Evolutionary conservation across 2,113 vertebrate genomes (phyloP).

Genomic region (Toxotes chatareus): DNA sequence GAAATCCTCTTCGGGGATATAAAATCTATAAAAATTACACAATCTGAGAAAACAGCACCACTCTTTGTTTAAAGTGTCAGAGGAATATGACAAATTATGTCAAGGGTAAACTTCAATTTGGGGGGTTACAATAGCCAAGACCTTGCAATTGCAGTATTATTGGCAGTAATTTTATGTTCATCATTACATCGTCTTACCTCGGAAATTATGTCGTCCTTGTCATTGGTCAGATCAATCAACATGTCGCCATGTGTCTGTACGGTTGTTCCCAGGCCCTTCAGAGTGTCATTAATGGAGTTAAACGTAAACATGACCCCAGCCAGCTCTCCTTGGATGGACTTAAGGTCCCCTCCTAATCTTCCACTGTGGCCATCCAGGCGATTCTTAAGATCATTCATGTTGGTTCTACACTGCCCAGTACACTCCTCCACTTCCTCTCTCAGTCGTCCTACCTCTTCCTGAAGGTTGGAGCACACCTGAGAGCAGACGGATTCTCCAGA

Average conservation of each 20-base stretch:
- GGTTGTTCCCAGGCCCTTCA: slow-evolving; percentile 87
- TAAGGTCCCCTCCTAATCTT: slow-evolving; percentile 83
- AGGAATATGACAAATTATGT: background rate
- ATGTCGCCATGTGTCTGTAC: slow-evolving; percentile 86
- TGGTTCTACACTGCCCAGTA: slow-evolving; percentile 59
- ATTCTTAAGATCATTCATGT: slow-evolving; percentile 74
- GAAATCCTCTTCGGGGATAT: background rate
- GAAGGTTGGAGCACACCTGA: slow-evolving; percentile 85
- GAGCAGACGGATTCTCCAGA: slow-evolving; percentile 82
- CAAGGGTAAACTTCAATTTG: background rate
- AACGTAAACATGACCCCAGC: slow-evolving; percentile 84
- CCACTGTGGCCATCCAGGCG: slow-evolving; percentile 86
- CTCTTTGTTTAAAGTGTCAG: background rate
- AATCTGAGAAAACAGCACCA: background rate
- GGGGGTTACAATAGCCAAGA: background rate
- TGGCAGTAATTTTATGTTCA: background rate
- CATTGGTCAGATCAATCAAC: slow-evolving; percentile 81
- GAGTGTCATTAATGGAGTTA: slow-evolving; percentile 86
- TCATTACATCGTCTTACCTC: slow-evolving; percentile 75
- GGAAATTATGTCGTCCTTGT: slow-evolving; percentile 85
- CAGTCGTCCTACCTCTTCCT: slow-evolving; percentile 87
- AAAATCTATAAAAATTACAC: background rate
- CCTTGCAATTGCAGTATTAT: background rate
- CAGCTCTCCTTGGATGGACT: slow-evolving; percentile 88
- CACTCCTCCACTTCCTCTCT: slow-evolving; percentile 87